Percentiles rank a stretch among this genome's conserved stretches.
These are phyloP conservation scores for Cariama cristata DNA, from an alignment of 2,113 vertebrate species.

Conservation along the genomic window DNA sequence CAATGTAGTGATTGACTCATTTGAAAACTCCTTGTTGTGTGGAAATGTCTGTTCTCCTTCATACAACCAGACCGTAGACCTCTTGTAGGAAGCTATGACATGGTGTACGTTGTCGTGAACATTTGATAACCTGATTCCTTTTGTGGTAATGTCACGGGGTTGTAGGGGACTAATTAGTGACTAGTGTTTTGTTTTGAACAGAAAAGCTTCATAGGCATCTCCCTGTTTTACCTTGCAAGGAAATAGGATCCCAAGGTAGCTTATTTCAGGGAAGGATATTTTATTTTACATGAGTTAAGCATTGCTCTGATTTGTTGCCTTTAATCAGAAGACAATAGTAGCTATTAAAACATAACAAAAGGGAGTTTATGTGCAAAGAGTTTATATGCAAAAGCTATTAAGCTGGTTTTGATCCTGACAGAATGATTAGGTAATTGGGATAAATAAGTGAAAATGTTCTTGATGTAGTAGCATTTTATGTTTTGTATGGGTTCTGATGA, in stretches of 20 bases:
- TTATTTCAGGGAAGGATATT: slow-evolving; percentile 25
- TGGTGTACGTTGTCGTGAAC: background rate
- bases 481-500: background rate
- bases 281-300: slow-evolving; percentile 31
- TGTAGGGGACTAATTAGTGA: background rate
- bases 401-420: background rate
- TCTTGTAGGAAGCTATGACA: background rate
- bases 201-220: background rate
- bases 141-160: background rate
- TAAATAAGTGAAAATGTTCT: background rate
- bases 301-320: slow-evolving; percentile 5
- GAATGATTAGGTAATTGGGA: background rate
- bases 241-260: background rate
- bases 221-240: background rate
- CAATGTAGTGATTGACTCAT: background rate
- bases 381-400: background rate
- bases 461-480: background rate
- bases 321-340: background rate
- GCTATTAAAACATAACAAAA: background rate
- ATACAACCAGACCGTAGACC: background rate
- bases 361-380: background rate
- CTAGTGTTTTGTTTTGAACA: background rate
- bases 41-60: background rate
- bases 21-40: background rate
- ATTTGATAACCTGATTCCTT: background rate